A percentile compares a stretch with the other conserved stretches of the same genome.
Evolutionary conservation across 35 echinoderm and acorn worm genomes (phyloP).

Genomic region (Lytechinus variegatus): DNA sequence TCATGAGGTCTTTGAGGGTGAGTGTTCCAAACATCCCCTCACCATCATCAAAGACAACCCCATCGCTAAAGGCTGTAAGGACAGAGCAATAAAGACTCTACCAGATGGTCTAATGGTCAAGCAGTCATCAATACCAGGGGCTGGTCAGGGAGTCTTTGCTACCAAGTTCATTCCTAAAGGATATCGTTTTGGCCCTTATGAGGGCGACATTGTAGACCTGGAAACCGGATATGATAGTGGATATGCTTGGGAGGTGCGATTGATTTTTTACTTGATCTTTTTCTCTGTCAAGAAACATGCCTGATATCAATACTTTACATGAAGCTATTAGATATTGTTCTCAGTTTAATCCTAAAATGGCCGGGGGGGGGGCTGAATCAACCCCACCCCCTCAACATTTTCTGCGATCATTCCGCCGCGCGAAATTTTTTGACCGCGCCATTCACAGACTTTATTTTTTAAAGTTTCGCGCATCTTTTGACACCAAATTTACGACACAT

Average conservation of each 20-base stretch:
- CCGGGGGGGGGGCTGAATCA: too few relatives aligned
- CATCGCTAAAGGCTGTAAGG: constrained; percentile 54
- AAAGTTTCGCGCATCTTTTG: too few relatives aligned
- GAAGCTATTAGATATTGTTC: too few relatives aligned
- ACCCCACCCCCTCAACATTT: too few relatives aligned
- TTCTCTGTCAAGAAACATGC: too few relatives aligned
- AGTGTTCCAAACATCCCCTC: constrained; percentile 82
- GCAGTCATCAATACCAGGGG: constrained; percentile 74
- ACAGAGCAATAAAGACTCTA: constrained; percentile 65
- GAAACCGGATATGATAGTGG: constrained; percentile 76
- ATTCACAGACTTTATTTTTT: too few relatives aligned
- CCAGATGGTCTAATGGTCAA: constrained; percentile 80
- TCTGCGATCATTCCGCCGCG: too few relatives aligned
- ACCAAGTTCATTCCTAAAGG: constrained; percentile 80
- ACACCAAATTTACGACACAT: too few relatives aligned
- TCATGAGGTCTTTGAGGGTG: constrained; percentile 75
- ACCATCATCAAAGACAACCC: constrained; percentile 75
- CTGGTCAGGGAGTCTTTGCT: constrained; percentile 84
- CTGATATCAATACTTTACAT: too few relatives aligned
- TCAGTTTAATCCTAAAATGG: too few relatives aligned
- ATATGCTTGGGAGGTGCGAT: constrained; percentile 89
- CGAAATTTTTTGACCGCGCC: too few relatives aligned
- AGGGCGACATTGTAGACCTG: constrained; percentile 79
- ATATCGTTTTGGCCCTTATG: constrained; percentile 92
- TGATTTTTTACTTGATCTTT: background rate